Conservation (phyloP, 2,797 vertebrate genomes). For the Syngnathus rostellatus region DNA sequence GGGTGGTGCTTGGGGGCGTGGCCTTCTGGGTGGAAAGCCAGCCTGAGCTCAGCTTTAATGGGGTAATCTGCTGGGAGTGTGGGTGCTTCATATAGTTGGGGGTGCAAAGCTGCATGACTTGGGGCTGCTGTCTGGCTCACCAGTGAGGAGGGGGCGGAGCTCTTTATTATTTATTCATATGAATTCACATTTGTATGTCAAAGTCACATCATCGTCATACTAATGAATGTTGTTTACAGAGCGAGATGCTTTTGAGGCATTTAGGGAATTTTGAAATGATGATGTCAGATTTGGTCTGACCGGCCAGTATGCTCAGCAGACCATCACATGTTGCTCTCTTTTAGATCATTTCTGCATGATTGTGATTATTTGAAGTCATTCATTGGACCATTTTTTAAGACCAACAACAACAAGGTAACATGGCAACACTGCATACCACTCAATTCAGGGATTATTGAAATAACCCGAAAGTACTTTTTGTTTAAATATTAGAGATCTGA, state of each 20-base stretch:
- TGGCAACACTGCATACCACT: constrained; percentile 7
- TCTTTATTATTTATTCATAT: neutral
- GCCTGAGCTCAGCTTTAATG: constrained; percentile 40
- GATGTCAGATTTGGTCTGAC: constrained; percentile 2
- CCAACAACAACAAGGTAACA: constrained; percentile 8
- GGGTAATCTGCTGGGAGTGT: constrained; percentile 38
- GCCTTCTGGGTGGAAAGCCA: constrained; percentile 22
- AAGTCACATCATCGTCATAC: neutral
- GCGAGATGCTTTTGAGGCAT: neutral
- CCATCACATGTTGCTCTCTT: constrained; percentile 36
- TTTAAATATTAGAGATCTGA: too few species aligned
- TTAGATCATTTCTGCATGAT: constrained; percentile 13
- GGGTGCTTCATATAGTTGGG: constrained; percentile 11
- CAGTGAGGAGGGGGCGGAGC: neutral
- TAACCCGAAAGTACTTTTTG: too few species aligned
- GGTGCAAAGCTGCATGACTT: constrained; percentile 8
- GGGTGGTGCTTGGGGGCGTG: neutral
- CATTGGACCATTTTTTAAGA: constrained; percentile 5
- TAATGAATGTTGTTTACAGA: neutral
- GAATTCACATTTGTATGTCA: neutral
- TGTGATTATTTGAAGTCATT: constrained; percentile 13
- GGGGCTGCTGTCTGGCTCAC: constrained; percentile 3
- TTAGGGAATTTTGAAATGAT: neutral
- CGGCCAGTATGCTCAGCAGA: constrained; percentile 27
- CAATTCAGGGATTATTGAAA: neutral